A percentile compares a stretch with the other conserved stretches of the same genome.
These are phyloP conservation scores for Acanthurus leucopareius DNA, from an alignment of 2,797 vertebrate species.

Conservation along the genomic window DNA sequence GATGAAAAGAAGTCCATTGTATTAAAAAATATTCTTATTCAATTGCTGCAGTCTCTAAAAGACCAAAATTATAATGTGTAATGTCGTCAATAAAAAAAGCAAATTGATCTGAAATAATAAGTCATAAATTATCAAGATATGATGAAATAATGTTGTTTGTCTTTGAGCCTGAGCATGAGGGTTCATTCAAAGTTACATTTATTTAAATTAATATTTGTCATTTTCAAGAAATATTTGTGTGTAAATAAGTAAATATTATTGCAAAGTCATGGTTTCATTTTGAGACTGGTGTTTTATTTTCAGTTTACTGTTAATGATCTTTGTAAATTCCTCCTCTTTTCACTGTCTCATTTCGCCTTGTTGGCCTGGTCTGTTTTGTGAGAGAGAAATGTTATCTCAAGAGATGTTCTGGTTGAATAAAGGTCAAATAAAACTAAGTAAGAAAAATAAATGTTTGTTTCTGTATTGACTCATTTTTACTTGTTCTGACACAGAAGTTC, in stretches of 20 bases:
- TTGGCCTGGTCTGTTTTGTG: neutral
- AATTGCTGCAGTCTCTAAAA: neutral
- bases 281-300: neutral
- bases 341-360: neutral
- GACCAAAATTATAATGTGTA: no score
- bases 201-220: no score
- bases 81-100: neutral
- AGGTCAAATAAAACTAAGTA: neutral
- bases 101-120: neutral
- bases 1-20: neutral
- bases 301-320: neutral
- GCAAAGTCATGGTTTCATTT: no score
- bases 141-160: neutral
- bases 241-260: no score
- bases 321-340: constrained; percentile 2
- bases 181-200: neutral
- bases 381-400: no score
- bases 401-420: neutral
- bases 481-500: neutral
- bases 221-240: no score
- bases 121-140: neutral
- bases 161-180: no score
- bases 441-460: neutral
- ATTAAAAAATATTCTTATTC: neutral
- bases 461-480: neutral